Evolutionary conservation across 1,140 invertebrate species (phyloP).

Genomic region (Plectus sambesii): DNA sequence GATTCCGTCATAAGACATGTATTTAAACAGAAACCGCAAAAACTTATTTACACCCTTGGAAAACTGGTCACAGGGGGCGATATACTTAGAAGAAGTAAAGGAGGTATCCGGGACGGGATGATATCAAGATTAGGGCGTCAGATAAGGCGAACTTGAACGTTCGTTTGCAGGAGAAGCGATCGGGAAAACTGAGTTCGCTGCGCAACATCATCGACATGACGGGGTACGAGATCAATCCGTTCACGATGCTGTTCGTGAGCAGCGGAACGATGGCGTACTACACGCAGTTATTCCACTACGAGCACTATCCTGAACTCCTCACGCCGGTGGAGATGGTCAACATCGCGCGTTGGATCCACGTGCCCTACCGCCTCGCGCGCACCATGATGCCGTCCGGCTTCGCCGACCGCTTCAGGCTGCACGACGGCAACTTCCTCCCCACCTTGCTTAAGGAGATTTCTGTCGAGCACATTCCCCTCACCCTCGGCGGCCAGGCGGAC

Average conservation of each 20-base stretch:
- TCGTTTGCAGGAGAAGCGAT: constrained; percentile 33
- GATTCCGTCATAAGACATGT: too few relatives aligned
- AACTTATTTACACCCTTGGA: too few relatives aligned
- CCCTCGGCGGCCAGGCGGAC: constrained; percentile 35
- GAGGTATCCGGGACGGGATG: too few relatives aligned
- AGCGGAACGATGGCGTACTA: constrained; percentile 44
- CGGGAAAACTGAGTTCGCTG: constrained; percentile 34
- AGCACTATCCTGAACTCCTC: constrained; percentile 44
- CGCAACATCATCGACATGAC: constrained; percentile 43
- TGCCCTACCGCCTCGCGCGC: constrained; percentile 34
- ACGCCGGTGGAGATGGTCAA: constrained; percentile 44
- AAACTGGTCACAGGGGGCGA: too few relatives aligned
- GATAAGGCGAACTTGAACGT: too few relatives aligned
- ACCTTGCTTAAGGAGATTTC: constrained; percentile 33
- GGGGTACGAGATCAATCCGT: constrained; percentile 46
- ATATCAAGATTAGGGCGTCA: too few relatives aligned
- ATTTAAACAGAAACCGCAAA: too few relatives aligned
- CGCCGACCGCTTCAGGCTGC: constrained; percentile 38
- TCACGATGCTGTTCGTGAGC: constrained; percentile 43
- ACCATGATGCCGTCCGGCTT: constrained; percentile 45
- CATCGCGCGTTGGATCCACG: constrained; percentile 44
- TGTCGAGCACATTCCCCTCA: constrained; percentile 35
- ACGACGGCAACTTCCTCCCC: constrained; percentile 38
- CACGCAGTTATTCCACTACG: constrained; percentile 43
- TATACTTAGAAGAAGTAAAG: too few relatives aligned